These are phyloP conservation scores for Oikopleura dioica DNA, from an alignment of 23 tunicate genomes.

Conservation along the genomic window DNA sequence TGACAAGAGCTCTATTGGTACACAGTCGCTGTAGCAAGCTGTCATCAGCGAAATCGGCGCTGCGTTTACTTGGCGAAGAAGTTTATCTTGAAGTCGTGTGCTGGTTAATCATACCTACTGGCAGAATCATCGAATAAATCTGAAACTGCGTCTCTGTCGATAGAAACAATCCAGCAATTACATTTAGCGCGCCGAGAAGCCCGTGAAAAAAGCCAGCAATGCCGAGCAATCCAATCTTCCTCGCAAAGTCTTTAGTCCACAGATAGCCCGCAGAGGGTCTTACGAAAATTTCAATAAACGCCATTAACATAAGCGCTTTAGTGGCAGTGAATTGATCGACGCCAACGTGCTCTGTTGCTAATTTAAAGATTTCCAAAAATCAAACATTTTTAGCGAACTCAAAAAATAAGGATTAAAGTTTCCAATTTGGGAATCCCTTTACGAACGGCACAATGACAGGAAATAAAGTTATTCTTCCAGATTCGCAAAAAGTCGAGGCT, in stretches of 20 bases:
- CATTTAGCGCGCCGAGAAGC: background rate
- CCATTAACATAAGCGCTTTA: background rate
- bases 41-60: conserved; percentile 1
- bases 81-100: too few species aligned
- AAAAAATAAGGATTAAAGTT: too few species aligned
- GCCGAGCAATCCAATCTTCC: background rate
- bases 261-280: conserved; percentile 6
- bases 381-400: background rate
- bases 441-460: background rate
- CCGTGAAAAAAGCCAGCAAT: background rate
- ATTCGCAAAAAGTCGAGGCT: background rate
- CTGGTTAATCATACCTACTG: too few species aligned
- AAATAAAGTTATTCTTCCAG: background rate
- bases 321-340: background rate
- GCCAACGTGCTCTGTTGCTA: conserved; percentile 9
- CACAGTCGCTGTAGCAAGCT: background rate
- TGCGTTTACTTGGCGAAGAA: background rate
- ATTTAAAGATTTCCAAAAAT: background rate
- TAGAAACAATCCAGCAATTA: background rate
- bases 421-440: background rate
- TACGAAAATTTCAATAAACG: background rate
- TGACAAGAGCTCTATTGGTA: background rate
- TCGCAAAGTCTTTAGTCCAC: background rate
- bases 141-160: background rate
- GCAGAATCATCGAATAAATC: too few species aligned